These are phyloP conservation scores for Tetanocera ferruginea DNA, from an alignment of 2,888 invertebrate genomes.

Conservation along the genomic window DNA sequence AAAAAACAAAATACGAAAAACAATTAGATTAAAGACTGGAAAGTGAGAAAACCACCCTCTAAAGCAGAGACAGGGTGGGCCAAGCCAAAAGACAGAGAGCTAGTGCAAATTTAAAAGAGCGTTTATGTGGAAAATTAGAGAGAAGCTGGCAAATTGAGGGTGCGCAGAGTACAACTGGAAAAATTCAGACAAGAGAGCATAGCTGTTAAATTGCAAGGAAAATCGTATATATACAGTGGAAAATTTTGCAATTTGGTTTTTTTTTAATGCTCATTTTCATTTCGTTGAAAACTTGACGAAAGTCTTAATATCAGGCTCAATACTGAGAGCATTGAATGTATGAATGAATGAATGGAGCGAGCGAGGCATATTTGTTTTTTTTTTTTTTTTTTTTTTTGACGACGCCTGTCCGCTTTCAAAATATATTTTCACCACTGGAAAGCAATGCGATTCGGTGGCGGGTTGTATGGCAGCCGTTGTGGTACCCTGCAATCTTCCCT, in stretches of 20 bases:
- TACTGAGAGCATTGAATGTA: neutral
- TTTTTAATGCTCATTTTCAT: too few relatives aligned
- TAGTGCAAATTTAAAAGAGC: neutral
- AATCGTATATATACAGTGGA: neutral
- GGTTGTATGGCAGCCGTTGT: neutral
- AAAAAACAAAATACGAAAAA: neutral
- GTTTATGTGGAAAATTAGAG: neutral
- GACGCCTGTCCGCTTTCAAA: neutral
- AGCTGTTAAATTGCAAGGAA: neutral
- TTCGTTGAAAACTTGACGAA: too few relatives aligned
- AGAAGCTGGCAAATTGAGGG: neutral
- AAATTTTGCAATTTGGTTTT: neutral
- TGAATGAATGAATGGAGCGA: neutral
- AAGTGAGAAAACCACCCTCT: neutral
- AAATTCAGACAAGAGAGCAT: neutral
- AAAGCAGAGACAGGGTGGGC: neutral
- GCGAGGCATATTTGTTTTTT: too few relatives aligned
- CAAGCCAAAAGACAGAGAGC: neutral
- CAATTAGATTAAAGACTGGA: neutral
- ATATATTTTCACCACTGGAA: neutral
- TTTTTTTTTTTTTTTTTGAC: neutral
- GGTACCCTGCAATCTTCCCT: slow-evolving; percentile 52
- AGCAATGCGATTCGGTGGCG: neutral
- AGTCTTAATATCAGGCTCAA: too few relatives aligned
- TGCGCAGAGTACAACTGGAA: neutral